Percentiles rank a stretch among this genome's conserved stretches.
Evolutionary conservation across 1,140 invertebrate species (phyloP).

Genomic region (Nasonia giraulti): DNA sequence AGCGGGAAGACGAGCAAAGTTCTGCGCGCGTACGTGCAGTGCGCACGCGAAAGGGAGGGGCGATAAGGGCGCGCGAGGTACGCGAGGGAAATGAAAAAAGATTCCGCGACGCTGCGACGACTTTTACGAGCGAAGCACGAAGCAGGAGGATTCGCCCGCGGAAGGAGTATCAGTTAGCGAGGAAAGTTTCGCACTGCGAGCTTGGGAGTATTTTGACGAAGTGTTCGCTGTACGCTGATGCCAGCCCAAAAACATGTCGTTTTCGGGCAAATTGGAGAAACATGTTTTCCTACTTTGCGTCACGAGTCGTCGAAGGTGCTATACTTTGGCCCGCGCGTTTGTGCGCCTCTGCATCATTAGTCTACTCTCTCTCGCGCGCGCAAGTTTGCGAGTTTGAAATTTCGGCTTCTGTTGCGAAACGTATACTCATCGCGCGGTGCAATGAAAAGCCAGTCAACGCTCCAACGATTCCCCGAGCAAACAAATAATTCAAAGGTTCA

Average conservation of each 20-base stretch:
- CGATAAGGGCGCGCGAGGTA: background rate
- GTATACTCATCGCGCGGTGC: background rate
- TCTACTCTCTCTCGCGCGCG: background rate
- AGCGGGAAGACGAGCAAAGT: background rate
- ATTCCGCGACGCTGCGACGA: background rate
- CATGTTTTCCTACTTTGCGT: background rate
- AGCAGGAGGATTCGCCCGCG: background rate
- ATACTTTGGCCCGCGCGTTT: too few species aligned
- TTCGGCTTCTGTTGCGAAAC: background rate
- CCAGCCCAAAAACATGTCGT: background rate
- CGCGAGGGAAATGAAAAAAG: slow-evolving; percentile 31
- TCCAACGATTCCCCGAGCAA: background rate
- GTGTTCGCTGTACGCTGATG: background rate
- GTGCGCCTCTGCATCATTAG: background rate
- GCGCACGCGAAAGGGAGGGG: background rate
- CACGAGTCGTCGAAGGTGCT: too few species aligned
- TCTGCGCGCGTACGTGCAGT: background rate
- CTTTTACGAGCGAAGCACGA: background rate
- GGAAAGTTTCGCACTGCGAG: too few species aligned
- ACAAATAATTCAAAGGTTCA: background rate
- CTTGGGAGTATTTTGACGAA: background rate
- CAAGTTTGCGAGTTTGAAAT: background rate
- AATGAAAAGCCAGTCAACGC: too few species aligned
- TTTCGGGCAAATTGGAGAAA: background rate
- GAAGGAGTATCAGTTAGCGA: slow-evolving; percentile 16